A percentile compares a stretch with the other conserved stretches of the same genome.
These are phyloP conservation scores for Odocoileus hemionus DNA, from an alignment of 2,113 vertebrate species.

Conservation along the genomic window DNA sequence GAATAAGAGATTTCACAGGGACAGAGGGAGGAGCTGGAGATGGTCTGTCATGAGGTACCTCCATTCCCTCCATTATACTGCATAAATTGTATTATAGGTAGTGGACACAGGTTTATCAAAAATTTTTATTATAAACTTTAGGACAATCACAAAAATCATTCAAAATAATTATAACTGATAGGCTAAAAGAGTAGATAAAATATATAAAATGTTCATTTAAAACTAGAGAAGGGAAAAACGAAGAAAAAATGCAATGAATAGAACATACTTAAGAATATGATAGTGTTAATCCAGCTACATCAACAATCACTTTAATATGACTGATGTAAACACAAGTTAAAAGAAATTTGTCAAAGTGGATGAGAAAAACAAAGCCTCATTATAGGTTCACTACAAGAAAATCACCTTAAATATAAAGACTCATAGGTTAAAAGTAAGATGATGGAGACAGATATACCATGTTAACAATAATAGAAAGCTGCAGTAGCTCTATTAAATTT, in stretches of 20 bases:
- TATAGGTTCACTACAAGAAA: background rate
- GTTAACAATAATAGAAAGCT: background rate
- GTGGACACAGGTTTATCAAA: background rate
- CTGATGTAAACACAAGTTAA: background rate
- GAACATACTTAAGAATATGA: background rate
- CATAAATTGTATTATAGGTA: background rate
- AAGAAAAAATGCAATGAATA: background rate
- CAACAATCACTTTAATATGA: background rate
- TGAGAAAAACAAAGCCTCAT: background rate
- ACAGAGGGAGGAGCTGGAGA: background rate
- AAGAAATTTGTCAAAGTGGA: background rate
- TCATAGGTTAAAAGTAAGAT: background rate
- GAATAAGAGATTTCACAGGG: background rate
- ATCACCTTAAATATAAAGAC: background rate
- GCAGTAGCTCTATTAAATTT: background rate
- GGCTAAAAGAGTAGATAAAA: background rate
- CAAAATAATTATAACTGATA: background rate
- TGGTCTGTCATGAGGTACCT: background rate
- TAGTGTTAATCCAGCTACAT: background rate
- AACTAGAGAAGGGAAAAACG: background rate
- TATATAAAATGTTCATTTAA: background rate
- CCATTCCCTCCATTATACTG: background rate
- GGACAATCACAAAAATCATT: background rate
- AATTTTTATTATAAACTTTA: background rate
- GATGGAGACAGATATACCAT: background rate